Evolutionary conservation across 2,797 vertebrate species (phyloP).

Genomic region (Fistularia tabacaria): DNA sequence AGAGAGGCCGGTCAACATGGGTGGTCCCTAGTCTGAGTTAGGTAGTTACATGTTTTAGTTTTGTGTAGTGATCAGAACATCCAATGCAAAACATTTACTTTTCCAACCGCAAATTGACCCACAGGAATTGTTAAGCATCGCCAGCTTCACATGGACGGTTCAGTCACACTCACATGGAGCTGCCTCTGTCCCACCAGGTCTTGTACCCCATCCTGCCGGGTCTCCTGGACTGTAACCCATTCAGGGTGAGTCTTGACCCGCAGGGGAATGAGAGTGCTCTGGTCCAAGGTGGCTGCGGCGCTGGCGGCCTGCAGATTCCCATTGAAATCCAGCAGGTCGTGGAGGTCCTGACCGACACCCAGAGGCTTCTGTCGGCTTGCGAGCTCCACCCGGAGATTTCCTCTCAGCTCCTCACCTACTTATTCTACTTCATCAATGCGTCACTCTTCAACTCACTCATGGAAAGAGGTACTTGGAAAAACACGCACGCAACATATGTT

Average conservation of each 20-base stretch:
- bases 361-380: constrained; percentile 61
- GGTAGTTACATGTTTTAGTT: constrained; percentile 32
- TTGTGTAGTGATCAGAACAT: constrained; percentile 41
- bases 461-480: constrained; percentile 71
- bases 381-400: constrained; percentile 74
- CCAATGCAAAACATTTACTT: constrained; percentile 36
- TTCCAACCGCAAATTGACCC: constrained; percentile 54
- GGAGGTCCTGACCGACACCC: constrained; percentile 60
- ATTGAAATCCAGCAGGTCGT: constrained; percentile 62
- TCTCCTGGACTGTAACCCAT: constrained; percentile 75
- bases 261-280: constrained; percentile 23
- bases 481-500: background rate
- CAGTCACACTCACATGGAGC: constrained; percentile 13
- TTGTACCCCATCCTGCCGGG: constrained; percentile 73
- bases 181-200: constrained; percentile 46
- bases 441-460: constrained; percentile 81
- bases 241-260: constrained; percentile 51
- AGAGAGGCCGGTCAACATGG: constrained; percentile 20
- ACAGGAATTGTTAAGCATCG: constrained; percentile 48
- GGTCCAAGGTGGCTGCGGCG: constrained; percentile 23
- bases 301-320: constrained; percentile 48
- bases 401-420: constrained; percentile 75
- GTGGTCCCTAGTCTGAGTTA: constrained; percentile 53
- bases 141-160: constrained; percentile 18
- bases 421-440: constrained; percentile 82